Conservation (phyloP, 1,140 invertebrate species). For the Triops longicaudatus region DNA sequence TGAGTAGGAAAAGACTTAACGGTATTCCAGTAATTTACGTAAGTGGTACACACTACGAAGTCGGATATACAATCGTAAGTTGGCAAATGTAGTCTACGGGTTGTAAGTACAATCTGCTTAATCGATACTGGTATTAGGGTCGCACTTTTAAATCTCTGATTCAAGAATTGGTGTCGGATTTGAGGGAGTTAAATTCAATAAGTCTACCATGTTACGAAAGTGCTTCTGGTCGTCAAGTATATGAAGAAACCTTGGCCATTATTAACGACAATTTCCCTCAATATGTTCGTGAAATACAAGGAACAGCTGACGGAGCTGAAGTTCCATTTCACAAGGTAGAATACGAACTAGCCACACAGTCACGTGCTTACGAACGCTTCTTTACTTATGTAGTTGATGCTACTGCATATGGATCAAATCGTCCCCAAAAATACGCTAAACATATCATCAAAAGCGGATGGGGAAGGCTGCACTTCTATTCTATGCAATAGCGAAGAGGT, state of each 20-base stretch:
- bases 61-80: conserved; percentile 75
- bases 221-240: conserved; percentile 54
- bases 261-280: conserved; percentile 64
- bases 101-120: conserved; percentile 26
- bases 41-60: conserved; percentile 69
- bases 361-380: not conserved
- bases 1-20: conserved; percentile 43
- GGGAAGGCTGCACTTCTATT: conserved; percentile 67
- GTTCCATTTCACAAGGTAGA: conserved; percentile 70
- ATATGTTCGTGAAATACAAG: conserved; percentile 71
- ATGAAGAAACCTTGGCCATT: conserved; percentile 59
- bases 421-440: conserved; percentile 49
- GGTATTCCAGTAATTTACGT: conserved; percentile 66
- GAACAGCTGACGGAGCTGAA: conserved; percentile 68
- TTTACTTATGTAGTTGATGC: conserved; percentile 55
- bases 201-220: conserved; percentile 62
- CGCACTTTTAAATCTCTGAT: conserved; percentile 65
- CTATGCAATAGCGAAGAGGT: conserved; percentile 57
- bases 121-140: conserved; percentile 51
- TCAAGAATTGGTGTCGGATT: conserved; percentile 54
- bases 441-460: conserved; percentile 40
- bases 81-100: conserved; percentile 24
- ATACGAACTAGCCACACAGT: conserved; percentile 24
- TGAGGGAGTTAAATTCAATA: conserved; percentile 52
- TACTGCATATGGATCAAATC: conserved; percentile 73